phyloP scores from a whole-genome alignment of 2,113 vertebrate genomes.

The Leptosomus discolor region DNA sequence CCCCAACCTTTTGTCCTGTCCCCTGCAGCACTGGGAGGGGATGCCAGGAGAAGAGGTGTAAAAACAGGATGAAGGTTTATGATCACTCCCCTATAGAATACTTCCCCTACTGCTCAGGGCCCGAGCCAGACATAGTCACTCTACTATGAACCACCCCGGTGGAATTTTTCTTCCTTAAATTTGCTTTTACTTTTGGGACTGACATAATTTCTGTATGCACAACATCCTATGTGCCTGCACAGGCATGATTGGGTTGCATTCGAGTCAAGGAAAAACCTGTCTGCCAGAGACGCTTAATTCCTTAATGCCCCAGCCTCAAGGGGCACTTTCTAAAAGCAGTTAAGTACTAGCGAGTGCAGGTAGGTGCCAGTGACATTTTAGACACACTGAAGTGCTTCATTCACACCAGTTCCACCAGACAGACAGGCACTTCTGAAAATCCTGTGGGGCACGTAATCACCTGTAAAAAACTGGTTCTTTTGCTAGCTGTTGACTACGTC shows the following conservation, averaged over 20 bases:
- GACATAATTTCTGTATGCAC: background rate
- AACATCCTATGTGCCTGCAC: background rate
- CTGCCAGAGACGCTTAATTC: background rate
- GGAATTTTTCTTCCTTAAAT: background rate
- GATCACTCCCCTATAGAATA: background rate
- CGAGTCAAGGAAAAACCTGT: background rate
- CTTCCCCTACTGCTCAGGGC: background rate
- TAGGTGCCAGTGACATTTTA: background rate
- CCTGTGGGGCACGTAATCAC: background rate
- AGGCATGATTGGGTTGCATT: background rate
- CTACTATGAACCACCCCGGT: background rate
- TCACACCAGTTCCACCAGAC: background rate
- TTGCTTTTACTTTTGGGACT: background rate
- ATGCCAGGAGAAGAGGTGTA: background rate
- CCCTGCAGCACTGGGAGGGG: background rate
- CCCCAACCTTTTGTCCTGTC: background rate
- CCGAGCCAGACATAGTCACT: background rate
- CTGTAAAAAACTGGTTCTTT: background rate
- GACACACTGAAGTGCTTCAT: background rate
- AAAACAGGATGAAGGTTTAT: background rate
- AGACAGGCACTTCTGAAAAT: background rate
- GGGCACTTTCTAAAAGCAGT: background rate
- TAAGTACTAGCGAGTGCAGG: background rate
- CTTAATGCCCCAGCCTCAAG: background rate
- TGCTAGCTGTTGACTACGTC: background rate